These are phyloP conservation scores for Myodes glareolus DNA, from an alignment of 2,113 vertebrate genomes.

Conservation along the genomic window DNA sequence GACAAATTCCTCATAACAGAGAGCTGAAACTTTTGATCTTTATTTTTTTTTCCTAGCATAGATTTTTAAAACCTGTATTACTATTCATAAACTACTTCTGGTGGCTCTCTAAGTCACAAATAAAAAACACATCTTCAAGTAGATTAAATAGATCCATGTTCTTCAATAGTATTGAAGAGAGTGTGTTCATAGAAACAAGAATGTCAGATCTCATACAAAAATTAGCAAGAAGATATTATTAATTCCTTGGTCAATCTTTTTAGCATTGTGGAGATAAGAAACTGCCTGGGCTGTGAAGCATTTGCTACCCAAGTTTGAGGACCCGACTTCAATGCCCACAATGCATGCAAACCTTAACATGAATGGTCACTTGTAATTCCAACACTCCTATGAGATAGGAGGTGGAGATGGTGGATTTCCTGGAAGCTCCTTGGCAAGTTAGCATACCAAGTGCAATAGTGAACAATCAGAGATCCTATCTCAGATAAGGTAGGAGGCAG, in stretches of 20 bases:
- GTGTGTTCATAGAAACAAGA: neutral
- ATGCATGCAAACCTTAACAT: neutral
- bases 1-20: neutral
- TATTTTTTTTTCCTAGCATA: neutral
- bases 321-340: neutral
- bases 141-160: neutral
- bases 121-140: neutral
- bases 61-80: neutral
- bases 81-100: neutral
- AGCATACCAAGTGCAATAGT: neutral
- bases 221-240: neutral
- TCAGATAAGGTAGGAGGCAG: neutral
- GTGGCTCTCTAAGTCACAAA: neutral
- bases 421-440: neutral
- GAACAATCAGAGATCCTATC: neutral
- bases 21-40: neutral
- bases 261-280: neutral
- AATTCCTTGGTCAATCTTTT: neutral
- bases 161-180: neutral
- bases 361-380: neutral
- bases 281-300: neutral
- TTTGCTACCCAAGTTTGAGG: neutral
- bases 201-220: neutral
- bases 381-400: neutral
- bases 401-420: neutral